Percentiles rank a stretch among this genome's conserved stretches.
These are phyloP conservation scores for Epinotia bilunana DNA, from an alignment of 2,888 invertebrate genomes.

Conservation along the genomic window DNA sequence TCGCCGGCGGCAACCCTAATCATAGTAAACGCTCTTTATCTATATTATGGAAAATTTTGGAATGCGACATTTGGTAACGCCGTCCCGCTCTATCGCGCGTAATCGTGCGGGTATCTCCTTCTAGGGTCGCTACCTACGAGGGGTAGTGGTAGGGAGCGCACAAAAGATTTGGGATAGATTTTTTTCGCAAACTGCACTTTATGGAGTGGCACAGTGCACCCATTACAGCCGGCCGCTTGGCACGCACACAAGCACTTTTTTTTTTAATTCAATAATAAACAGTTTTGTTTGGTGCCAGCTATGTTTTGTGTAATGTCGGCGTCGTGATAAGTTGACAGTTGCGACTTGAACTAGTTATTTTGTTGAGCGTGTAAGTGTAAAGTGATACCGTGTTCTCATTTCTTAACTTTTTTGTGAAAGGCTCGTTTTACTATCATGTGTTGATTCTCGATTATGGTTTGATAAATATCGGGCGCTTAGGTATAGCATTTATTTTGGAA, in stretches of 20 bases:
- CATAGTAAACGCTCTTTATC: conserved; percentile 83
- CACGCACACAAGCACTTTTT: conserved; percentile 46
- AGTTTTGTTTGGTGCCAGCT: conserved; percentile 28
- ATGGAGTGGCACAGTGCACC: conserved; percentile 68
- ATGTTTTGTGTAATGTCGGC: conserved; percentile 22
- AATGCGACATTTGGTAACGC: conserved; percentile 71
- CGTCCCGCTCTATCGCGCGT: conserved; percentile 62
- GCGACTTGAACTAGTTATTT: conserved; percentile 36
- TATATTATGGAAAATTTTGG: conserved; percentile 84
- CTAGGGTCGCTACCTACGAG: conserved; percentile 71
- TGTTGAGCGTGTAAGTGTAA: conserved; percentile 39
- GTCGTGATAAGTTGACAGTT: conserved; percentile 33
- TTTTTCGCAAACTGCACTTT: conserved; percentile 81
- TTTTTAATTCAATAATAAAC: conserved; percentile 43
- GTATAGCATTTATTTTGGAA: background rate
- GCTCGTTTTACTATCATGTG: conserved; percentile 4
- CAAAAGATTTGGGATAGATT: conserved; percentile 80
- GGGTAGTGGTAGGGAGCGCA: conserved; percentile 78
- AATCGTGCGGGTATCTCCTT: conserved; percentile 61
- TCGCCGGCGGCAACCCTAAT: conserved; percentile 72
- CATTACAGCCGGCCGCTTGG: conserved; percentile 53
- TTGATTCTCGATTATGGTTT: background rate
- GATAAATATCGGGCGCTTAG: conserved; percentile 7
- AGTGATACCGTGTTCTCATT: conserved; percentile 32
- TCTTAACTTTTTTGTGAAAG: conserved; percentile 4